Evolutionary conservation across 1,140 invertebrate species (phyloP).

Genomic region (Drosophila subobscura): DNA sequence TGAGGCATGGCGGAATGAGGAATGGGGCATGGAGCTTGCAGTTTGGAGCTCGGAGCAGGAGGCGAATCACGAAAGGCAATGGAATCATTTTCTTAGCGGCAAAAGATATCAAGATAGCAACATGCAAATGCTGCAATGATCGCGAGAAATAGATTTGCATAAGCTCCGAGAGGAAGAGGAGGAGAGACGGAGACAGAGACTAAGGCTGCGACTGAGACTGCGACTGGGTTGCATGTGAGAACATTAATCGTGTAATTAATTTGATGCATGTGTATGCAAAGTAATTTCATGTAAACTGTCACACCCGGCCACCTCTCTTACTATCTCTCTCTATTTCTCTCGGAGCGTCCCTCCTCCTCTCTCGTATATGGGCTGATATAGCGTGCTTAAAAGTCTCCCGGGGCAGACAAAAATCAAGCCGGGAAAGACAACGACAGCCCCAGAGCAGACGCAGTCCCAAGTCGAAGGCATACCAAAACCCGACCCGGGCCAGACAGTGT

Average conservation of each 20-base stretch:
- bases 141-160: conserved; percentile 81
- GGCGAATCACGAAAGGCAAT: conserved; percentile 74
- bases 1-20: background rate
- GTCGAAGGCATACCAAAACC: background rate
- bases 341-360: too few relatives aligned
- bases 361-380: conserved; percentile 3
- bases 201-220: too few relatives aligned
- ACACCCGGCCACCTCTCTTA: conserved; percentile 41
- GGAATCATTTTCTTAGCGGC: conserved; percentile 78
- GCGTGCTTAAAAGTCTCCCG: conserved; percentile 38
- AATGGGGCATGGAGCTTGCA: background rate
- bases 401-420: conserved; percentile 42
- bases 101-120: conserved; percentile 78
- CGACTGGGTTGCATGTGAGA: conserved; percentile 69
- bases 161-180: conserved; percentile 35
- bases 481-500: conserved; percentile 54
- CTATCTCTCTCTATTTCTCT: background rate
- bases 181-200: background rate
- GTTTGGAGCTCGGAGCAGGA: too few relatives aligned
- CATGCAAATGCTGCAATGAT: conserved; percentile 80
- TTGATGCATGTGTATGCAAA: conserved; percentile 84
- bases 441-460: background rate
- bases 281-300: conserved; percentile 84
- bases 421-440: conserved; percentile 25
- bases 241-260: conserved; percentile 84